Conservation (phyloP, 2,797 vertebrate species). For the Gobio occitaniae region DNA sequence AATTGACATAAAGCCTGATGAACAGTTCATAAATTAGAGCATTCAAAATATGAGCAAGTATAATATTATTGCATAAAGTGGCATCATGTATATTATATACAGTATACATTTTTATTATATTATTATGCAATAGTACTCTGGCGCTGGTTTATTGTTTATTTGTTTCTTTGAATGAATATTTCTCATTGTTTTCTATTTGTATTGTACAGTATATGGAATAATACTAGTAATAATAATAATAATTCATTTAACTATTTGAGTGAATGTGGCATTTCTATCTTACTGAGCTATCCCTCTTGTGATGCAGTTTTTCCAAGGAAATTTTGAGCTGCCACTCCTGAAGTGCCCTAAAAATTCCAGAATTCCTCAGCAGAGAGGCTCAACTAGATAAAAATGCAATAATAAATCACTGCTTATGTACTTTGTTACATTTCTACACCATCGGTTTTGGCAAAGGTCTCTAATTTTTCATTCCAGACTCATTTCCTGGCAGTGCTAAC, state of each 20-base stretch:
- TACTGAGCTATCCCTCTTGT: conserved; percentile 49
- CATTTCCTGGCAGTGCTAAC: conserved; percentile 31
- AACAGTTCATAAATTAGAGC: background rate
- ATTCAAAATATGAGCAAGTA: background rate
- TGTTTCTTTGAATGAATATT: background rate
- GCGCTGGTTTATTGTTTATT: background rate
- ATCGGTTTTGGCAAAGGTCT: conserved; percentile 41
- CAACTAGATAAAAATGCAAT: conserved; percentile 17
- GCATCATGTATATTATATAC: background rate
- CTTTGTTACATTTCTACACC: conserved; percentile 43
- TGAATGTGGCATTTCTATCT: conserved; percentile 41
- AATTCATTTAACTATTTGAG: too few species aligned
- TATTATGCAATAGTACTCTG: background rate
- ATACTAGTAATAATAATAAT: background rate
- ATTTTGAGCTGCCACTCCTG: conserved; percentile 51
- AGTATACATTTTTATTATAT: background rate
- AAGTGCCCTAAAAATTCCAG: conserved; percentile 28
- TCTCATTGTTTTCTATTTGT: background rate
- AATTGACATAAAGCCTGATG: background rate
- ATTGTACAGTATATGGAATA: background rate
- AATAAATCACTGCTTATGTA: conserved; percentile 37
- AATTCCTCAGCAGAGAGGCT: conserved; percentile 2
- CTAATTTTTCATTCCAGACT: conserved; percentile 39
- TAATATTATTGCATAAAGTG: background rate
- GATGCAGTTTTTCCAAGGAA: conserved; percentile 49